These are phyloP conservation scores for Cuniculus paca DNA, from an alignment of 2,797 vertebrate genomes.

Conservation along the genomic window DNA sequence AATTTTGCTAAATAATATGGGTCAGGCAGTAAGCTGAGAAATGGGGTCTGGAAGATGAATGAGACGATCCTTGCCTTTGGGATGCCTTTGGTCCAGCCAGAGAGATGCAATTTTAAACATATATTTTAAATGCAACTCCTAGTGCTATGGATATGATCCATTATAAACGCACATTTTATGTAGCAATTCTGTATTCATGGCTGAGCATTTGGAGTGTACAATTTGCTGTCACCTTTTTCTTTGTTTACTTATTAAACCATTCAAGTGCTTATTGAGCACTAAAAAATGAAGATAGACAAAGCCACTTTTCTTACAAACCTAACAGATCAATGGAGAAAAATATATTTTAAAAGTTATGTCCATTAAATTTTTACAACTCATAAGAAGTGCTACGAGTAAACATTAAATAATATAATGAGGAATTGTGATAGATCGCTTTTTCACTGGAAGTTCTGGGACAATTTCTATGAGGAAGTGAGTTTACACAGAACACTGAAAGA, in stretches of 20 bases:
- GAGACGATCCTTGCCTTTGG: not conserved
- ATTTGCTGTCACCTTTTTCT: not conserved
- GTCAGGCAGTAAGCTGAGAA: not conserved
- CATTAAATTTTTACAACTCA: not conserved
- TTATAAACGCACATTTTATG: constrained; percentile 8
- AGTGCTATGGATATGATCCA: not conserved
- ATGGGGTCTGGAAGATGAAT: not conserved
- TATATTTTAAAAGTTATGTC: not conserved
- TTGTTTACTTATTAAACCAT: not conserved
- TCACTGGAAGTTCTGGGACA: not conserved
- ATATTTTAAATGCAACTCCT: not conserved
- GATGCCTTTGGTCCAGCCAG: not conserved
- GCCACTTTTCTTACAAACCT: not conserved
- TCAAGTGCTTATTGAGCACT: constrained; percentile 2
- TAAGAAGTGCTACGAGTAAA: not conserved
- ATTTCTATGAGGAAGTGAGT: not conserved
- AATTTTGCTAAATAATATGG: not conserved
- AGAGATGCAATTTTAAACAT: not conserved
- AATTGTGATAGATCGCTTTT: not conserved
- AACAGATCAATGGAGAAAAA: constrained; percentile 38
- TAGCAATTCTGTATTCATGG: not conserved
- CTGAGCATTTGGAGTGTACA: constrained; percentile 6
- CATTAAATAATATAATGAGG: not conserved
- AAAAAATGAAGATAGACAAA: constrained; percentile 37
- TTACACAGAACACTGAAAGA: not conserved